Conservation (phyloP, 2,888 invertebrate species). For the Matsumyia berberina region DNA sequence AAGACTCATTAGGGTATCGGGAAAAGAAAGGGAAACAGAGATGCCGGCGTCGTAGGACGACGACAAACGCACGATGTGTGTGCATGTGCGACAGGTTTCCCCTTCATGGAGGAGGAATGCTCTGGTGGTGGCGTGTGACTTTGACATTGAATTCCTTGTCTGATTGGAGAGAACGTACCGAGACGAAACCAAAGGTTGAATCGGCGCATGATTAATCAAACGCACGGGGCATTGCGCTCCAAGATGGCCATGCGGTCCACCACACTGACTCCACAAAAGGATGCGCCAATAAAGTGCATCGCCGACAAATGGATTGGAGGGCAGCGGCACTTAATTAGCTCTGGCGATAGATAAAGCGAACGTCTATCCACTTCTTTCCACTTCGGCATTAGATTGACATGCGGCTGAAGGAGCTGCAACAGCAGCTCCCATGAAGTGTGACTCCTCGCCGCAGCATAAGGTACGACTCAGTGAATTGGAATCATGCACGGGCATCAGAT, state of each 20-base stretch:
- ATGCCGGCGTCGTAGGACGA: conserved; percentile 35
- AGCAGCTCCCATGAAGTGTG: conserved; percentile 53
- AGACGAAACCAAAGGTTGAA: conserved; percentile 64
- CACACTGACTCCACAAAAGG: conserved; percentile 66
- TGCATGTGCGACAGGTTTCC: conserved; percentile 54
- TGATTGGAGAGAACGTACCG: conserved; percentile 64
- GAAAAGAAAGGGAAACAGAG: conserved; percentile 68
- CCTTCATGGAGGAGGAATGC: conserved; percentile 13
- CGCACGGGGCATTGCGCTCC: conserved; percentile 61
- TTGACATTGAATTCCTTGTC: conserved; percentile 76
- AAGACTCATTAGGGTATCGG: conserved; percentile 72
- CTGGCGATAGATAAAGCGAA: conserved; percentile 69
- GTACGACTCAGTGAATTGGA: conserved; percentile 72
- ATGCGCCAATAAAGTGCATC: conserved; percentile 63
- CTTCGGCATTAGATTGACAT: conserved; percentile 74
- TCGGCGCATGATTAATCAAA: conserved; percentile 75
- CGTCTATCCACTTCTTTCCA: conserved; percentile 59
- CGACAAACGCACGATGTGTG: conserved; percentile 10
- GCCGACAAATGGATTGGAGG: conserved; percentile 72
- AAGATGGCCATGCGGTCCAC: too few relatives aligned
- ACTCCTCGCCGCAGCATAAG: conserved; percentile 64
- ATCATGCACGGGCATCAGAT: conserved; percentile 73
- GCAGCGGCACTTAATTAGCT: conserved; percentile 72
- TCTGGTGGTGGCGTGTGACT: conserved; percentile 59
- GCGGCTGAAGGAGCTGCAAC: conserved; percentile 45